Conservation (phyloP, 2,888 invertebrate species). For the Philaethria dido region DNA sequence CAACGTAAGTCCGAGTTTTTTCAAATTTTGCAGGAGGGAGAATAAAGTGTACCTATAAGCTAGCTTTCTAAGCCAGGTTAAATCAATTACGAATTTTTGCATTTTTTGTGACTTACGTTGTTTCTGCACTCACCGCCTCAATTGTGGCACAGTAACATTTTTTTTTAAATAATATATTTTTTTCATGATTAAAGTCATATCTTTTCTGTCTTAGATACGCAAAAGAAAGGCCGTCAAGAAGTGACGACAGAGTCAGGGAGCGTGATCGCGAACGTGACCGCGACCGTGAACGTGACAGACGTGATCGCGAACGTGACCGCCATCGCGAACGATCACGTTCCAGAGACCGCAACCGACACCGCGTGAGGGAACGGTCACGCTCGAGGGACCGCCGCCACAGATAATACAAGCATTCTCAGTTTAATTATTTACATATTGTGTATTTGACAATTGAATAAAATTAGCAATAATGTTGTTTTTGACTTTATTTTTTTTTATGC, state of each 20-base stretch:
- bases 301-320: conserved; percentile 52
- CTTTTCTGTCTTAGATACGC: conserved; percentile 67
- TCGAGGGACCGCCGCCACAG: conserved; percentile 73
- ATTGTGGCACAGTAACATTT: no score
- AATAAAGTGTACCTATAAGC: no score
- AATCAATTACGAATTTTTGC: no score
- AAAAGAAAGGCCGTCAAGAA: conserved; percentile 68
- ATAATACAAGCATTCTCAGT: conserved; percentile 59
- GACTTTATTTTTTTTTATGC: not conserved
- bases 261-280: conserved; percentile 63
- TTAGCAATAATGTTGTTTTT: conserved; percentile 48
- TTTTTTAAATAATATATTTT: no score
- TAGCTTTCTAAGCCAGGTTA: no score
- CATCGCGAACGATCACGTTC: conserved; percentile 48
- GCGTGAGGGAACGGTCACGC: conserved; percentile 67
- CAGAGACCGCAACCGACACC: conserved; percentile 54
- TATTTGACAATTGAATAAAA: conserved; percentile 55
- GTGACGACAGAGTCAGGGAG: conserved; percentile 67
- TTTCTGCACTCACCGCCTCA: no score
- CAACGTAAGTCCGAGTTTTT: no score
- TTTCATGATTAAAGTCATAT: no score
- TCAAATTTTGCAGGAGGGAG: no score
- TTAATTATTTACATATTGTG: conserved; percentile 53
- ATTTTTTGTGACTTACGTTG: no score
- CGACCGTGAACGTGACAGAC: conserved; percentile 55